Evolutionary conservation across 2,113 vertebrate species (phyloP).

Genomic region (Corapipo altera): DNA sequence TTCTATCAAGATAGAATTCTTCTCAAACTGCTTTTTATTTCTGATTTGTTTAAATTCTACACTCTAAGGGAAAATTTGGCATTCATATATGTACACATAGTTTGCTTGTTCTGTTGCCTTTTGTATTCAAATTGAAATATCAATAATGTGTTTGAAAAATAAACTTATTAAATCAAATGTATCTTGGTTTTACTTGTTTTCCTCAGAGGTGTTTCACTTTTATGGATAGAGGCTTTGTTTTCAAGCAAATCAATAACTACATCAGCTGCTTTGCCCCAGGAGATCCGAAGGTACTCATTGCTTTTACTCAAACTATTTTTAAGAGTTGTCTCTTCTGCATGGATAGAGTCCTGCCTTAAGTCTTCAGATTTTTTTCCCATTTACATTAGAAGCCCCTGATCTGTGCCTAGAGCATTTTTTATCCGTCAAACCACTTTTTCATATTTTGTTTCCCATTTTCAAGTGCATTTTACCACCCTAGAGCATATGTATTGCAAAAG

Average conservation of each 20-base stretch:
- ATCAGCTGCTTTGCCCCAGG: slow-evolving; percentile 93
- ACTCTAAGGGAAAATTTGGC: neutral
- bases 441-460: neutral
- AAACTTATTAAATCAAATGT: neutral
- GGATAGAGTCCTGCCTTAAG: neutral
- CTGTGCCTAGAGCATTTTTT: neutral
- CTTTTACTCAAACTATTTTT: neutral
- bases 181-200: slow-evolving; percentile 1
- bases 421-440: neutral
- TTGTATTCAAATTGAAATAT: neutral
- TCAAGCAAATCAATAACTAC: slow-evolving; percentile 99
- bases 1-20: neutral
- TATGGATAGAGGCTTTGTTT: slow-evolving; percentile 96
- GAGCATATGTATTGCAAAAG: neutral
- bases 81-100: neutral
- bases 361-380: neutral
- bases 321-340: neutral
- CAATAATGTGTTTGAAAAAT: neutral
- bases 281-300: slow-evolving; percentile 86
- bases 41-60: neutral
- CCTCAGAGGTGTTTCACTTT: slow-evolving; percentile 94
- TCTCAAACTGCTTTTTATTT: neutral
- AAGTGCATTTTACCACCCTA: neutral
- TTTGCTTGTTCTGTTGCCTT: neutral
- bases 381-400: neutral